phyloP scores from a whole-genome alignment of 2,113 vertebrate genomes.

The Cottus gobio region DNA sequence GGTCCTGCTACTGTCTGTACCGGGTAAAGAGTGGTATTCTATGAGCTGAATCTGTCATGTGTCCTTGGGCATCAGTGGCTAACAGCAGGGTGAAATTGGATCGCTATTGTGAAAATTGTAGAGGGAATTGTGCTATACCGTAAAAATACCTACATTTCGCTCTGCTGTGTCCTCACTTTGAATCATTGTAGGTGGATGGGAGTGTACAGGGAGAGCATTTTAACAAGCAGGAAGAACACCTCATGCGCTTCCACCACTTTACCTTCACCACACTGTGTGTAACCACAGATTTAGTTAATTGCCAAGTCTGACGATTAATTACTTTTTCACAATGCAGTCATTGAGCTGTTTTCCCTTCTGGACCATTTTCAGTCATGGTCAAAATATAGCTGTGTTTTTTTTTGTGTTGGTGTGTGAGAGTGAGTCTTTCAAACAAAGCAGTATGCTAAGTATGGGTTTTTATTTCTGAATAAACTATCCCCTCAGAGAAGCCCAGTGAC shows the following conservation, averaged over 20 bases:
- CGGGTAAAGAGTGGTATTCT: constrained; percentile 34
- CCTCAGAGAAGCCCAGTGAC: constrained; percentile 5
- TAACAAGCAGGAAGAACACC: constrained; percentile 4
- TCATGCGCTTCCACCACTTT: neutral
- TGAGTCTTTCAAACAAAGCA: constrained; percentile 6
- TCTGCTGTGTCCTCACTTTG: neutral
- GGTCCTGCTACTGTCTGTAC: constrained; percentile 39
- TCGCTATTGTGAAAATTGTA: constrained; percentile 34
- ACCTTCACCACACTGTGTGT: neutral
- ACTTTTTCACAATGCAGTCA: neutral
- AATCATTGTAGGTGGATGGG: neutral
- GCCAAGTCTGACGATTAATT: constrained; percentile 4
- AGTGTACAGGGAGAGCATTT: neutral
- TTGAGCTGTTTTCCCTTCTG: neutral
- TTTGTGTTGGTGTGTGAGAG: neutral
- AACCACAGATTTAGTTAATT: constrained; percentile 10
- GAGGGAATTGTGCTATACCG: constrained; percentile 30
- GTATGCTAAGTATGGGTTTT: constrained; percentile 3
- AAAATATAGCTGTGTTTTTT: neutral
- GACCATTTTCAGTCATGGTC: neutral
- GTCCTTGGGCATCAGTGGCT: constrained; percentile 27
- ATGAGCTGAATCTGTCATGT: constrained; percentile 38
- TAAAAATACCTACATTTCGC: constrained; percentile 31
- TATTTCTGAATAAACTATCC: constrained; percentile 12
- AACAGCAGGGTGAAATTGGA: constrained; percentile 37